Conservation (phyloP, 30 jellyfish, hydroid and myxozoan genomes). For the Cassiopea xamachana region DNA sequence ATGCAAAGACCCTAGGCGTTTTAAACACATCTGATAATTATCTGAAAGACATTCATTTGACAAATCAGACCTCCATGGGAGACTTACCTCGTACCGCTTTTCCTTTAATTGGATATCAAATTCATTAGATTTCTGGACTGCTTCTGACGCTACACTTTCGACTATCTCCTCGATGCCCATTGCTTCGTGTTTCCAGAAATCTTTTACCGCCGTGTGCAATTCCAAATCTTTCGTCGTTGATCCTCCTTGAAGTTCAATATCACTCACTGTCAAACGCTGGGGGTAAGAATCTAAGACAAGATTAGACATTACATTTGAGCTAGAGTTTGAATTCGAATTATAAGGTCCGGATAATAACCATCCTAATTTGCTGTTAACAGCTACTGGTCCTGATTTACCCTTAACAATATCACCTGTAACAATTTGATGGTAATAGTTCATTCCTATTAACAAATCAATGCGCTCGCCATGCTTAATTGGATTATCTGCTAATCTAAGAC, state of each 20-base stretch:
- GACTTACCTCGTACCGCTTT: slow-evolving; percentile 24
- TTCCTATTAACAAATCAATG: slow-evolving; percentile 42
- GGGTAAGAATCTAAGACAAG: slow-evolving; percentile 11
- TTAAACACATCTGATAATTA: slow-evolving; percentile 13
- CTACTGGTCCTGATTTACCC: slow-evolving; percentile 67
- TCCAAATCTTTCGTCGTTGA: slow-evolving; percentile 5
- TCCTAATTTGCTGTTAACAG: slow-evolving; percentile 55
- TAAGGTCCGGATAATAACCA: slow-evolving; percentile 58
- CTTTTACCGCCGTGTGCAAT: not conserved
- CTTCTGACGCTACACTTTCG: slow-evolving; percentile 3
- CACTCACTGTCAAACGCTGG: not conserved
- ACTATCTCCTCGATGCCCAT: slow-evolving; percentile 4
- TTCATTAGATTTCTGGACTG: not conserved
- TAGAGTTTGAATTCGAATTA: not conserved
- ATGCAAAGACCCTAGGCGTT: slow-evolving; percentile 15
- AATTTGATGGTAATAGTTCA: slow-evolving; percentile 49
- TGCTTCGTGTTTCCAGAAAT: slow-evolving; percentile 57
- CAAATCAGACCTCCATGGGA: slow-evolving; percentile 47
- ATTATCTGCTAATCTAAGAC: slow-evolving; percentile 17
- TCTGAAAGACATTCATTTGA: not conserved
- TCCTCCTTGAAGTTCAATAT: not conserved
- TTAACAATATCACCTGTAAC: slow-evolving; percentile 51
- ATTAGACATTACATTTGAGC: not conserved
- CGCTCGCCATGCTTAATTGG: not conserved
- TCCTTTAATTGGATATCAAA: slow-evolving; percentile 20